phyloP scores from a whole-genome alignment of 2,113 vertebrate species.

The Tyto alba region DNA sequence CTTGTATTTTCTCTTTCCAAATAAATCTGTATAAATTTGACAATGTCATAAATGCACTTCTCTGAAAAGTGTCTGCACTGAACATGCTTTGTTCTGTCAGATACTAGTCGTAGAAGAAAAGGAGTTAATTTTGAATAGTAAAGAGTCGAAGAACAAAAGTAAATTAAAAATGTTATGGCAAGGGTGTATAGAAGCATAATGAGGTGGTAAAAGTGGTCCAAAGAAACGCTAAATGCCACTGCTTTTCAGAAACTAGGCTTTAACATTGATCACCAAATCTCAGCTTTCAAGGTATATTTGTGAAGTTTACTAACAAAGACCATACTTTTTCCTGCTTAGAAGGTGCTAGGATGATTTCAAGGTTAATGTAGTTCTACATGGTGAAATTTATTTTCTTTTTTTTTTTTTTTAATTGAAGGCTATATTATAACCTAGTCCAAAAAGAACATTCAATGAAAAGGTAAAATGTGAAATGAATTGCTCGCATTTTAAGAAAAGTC shows the following conservation, averaged over 20 bases:
- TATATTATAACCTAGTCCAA: background rate
- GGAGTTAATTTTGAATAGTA: background rate
- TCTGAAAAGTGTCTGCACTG: background rate
- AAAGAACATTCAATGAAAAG: background rate
- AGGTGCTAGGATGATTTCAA: background rate
- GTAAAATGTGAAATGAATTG: background rate
- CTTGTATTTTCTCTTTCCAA: background rate
- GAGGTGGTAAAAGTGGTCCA: background rate
- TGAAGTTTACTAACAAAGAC: background rate
- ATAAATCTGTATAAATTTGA: background rate
- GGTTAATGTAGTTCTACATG: background rate
- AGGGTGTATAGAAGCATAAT: background rate
- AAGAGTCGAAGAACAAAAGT: background rate
- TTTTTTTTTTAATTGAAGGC: background rate
- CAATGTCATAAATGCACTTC: background rate
- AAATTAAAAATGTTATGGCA: background rate
- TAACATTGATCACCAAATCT: background rate
- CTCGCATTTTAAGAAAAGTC: background rate
- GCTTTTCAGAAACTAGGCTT: background rate
- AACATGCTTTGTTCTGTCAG: background rate
- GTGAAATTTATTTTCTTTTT: background rate
- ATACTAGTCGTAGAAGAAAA: background rate
- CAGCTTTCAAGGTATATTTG: background rate
- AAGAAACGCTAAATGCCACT: background rate
- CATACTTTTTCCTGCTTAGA: background rate